Percentiles rank a stretch among this genome's conserved stretches.
These are phyloP conservation scores for Phocides pigmalion DNA, from an alignment of 1,140 invertebrate genomes.

Conservation along the genomic window DNA sequence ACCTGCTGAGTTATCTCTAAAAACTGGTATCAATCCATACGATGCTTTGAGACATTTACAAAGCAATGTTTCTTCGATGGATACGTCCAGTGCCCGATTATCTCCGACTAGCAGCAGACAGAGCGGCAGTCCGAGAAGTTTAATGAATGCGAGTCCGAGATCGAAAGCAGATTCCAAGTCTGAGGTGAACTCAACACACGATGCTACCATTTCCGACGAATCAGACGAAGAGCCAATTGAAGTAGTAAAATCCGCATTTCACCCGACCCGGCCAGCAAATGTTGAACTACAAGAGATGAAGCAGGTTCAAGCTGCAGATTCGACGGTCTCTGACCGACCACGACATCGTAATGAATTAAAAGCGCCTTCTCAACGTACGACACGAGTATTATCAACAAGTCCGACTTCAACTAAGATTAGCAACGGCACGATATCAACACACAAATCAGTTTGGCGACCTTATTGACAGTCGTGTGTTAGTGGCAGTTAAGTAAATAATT, in stretches of 20 bases:
- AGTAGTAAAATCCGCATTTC: conserved; percentile 90
- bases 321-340: conserved; percentile 84
- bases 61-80: conserved; percentile 76
- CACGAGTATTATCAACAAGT: conserved; percentile 74
- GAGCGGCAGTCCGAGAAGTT: conserved; percentile 79
- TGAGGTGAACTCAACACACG: conserved; percentile 86
- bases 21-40: conserved; percentile 71
- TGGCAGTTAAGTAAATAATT: conserved; percentile 48
- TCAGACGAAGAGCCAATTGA: conserved; percentile 88
- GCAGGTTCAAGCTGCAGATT: conserved; percentile 84
- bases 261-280: conserved; percentile 82
- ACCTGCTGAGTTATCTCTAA: conserved; percentile 68
- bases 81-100: conserved; percentile 77
- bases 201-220: conserved; percentile 86
- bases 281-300: conserved; percentile 78
- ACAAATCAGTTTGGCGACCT: conserved; percentile 90
- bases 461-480: conserved; percentile 84
- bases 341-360: conserved; percentile 84
- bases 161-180: conserved; percentile 83
- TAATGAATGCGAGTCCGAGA: conserved; percentile 77
- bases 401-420: conserved; percentile 86
- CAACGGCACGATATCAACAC: conserved; percentile 81
- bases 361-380: conserved; percentile 83
- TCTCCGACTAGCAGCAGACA: conserved; percentile 84
- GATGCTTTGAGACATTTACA: conserved; percentile 77